A percentile compares a stretch with the other conserved stretches of the same genome.
Evolutionary conservation across 1,140 invertebrate genomes (phyloP).

Genomic region (Dysdera silvatica): DNA sequence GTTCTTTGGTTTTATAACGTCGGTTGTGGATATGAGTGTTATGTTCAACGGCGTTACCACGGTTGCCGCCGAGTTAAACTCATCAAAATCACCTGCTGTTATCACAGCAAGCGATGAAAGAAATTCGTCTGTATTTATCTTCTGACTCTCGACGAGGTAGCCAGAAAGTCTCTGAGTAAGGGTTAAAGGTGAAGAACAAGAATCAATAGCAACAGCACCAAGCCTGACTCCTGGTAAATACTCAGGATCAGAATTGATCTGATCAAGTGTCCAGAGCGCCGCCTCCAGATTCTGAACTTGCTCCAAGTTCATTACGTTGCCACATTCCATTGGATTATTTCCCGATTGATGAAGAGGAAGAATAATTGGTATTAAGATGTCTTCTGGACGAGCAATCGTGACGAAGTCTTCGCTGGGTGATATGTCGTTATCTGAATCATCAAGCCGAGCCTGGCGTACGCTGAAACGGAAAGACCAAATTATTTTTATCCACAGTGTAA

Average conservation of each 20-base stretch:
- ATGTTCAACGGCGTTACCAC: conserved; percentile 33
- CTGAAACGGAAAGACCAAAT: conserved; percentile 5
- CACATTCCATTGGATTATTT: conserved; percentile 29
- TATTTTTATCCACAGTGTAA: not conserved
- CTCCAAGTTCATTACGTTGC: conserved; percentile 32
- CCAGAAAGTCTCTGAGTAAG: conserved; percentile 20
- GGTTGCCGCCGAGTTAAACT: conserved; percentile 23
- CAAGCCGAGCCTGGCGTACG: conserved; percentile 15
- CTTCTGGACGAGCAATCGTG: not conserved
- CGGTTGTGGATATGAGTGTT: conserved; percentile 32
- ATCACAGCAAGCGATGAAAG: conserved; percentile 17
- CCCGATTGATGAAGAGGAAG: conserved; percentile 39
- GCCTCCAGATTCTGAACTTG: conserved; percentile 47
- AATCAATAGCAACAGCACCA: conserved; percentile 38
- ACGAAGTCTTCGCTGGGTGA: not conserved
- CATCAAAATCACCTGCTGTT: conserved; percentile 4
- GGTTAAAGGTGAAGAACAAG: conserved; percentile 36
- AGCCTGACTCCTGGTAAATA: conserved; percentile 36
- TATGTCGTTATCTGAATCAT: conserved; percentile 20
- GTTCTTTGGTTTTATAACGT: conserved; percentile 18
- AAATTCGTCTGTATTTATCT: conserved; percentile 7
- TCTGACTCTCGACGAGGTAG: conserved; percentile 7
- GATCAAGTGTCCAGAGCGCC: conserved; percentile 46
- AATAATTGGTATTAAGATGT: conserved; percentile 36
- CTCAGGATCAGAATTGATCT: conserved; percentile 43